A percentile compares a stretch with the other conserved stretches of the same genome.
Evolutionary conservation across 2,888 invertebrate genomes (phyloP).

Genomic region (Orchestes rusci): DNA sequence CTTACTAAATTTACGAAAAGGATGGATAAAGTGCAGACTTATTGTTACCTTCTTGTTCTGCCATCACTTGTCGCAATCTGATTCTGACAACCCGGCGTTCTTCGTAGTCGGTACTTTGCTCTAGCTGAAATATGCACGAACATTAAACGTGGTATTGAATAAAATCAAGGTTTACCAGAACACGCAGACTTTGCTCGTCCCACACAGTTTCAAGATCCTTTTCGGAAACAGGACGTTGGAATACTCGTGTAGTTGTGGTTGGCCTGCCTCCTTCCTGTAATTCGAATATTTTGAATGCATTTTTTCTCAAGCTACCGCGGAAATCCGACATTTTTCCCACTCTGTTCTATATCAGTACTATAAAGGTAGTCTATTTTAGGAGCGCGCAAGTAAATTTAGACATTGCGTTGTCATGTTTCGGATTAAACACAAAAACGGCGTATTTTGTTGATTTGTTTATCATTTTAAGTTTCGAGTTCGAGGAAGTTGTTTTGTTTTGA

Average conservation of each 20-base stretch:
- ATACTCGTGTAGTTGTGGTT: slow-evolving; percentile 38
- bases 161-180: slow-evolving; percentile 52
- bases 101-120: slow-evolving; percentile 80
- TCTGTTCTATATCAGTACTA: slow-evolving; percentile 22
- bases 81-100: slow-evolving; percentile 75
- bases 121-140: slow-evolving; percentile 54
- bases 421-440: slow-evolving; percentile 19
- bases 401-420: slow-evolving; percentile 19
- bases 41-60: slow-evolving; percentile 72
- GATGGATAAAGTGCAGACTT: not conserved
- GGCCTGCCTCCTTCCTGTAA: slow-evolving; percentile 41
- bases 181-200: slow-evolving; percentile 66
- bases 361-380: slow-evolving; percentile 21
- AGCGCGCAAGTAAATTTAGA: slow-evolving; percentile 20
- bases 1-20: too few species aligned
- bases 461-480: too few species aligned
- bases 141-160: not conserved
- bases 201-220: slow-evolving; percentile 66
- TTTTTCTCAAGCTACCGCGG: slow-evolving; percentile 17
- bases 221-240: slow-evolving; percentile 46
- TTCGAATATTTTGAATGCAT: not conserved
- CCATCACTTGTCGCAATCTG: slow-evolving; percentile 76
- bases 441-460: too few species aligned
- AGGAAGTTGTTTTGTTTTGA: too few species aligned
- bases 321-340: slow-evolving; percentile 23